phyloP scores from a whole-genome alignment of 2,113 vertebrate genomes.

The Lonchura striata region DNA sequence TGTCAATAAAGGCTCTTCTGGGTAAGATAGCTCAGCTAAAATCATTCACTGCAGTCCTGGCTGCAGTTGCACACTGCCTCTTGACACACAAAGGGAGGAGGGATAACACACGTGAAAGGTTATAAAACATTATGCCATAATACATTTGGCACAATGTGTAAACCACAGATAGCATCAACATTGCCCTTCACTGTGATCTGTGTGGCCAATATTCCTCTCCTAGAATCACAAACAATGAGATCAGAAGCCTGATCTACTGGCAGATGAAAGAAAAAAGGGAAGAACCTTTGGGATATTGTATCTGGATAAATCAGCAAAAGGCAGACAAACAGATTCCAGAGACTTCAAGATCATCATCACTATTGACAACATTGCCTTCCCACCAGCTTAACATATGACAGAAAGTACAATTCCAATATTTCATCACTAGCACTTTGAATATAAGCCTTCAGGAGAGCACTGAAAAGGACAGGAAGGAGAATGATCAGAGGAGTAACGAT shows the following conservation, averaged over 20 bases:
- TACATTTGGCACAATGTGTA: constrained; percentile 12
- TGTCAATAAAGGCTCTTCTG: constrained; percentile 28
- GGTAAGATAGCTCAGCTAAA: constrained; percentile 4
- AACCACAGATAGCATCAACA: constrained; percentile 42
- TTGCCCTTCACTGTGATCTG: constrained; percentile 36
- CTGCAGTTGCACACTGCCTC: background rate
- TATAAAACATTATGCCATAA: constrained; percentile 9
- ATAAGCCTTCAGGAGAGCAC: background rate
- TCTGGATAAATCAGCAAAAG: constrained; percentile 7
- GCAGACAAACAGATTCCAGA: constrained; percentile 5
- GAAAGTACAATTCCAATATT: background rate
- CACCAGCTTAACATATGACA: background rate
- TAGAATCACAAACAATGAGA: constrained; percentile 16
- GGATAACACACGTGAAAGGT: background rate
- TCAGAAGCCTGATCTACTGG: constrained; percentile 9
- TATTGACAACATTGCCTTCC: background rate
- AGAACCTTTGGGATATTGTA: constrained; percentile 33
- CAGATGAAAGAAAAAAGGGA: constrained; percentile 11
- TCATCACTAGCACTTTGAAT: background rate
- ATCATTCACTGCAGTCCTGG: background rate
- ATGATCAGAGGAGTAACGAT: background rate
- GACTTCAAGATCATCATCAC: constrained; percentile 10
- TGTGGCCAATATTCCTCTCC: constrained; percentile 7
- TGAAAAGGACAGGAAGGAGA: background rate
- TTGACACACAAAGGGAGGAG: constrained; percentile 7